Evolutionary conservation across 2,797 vertebrate species (phyloP).

Genomic region (Sarcophilus harrisii): DNA sequence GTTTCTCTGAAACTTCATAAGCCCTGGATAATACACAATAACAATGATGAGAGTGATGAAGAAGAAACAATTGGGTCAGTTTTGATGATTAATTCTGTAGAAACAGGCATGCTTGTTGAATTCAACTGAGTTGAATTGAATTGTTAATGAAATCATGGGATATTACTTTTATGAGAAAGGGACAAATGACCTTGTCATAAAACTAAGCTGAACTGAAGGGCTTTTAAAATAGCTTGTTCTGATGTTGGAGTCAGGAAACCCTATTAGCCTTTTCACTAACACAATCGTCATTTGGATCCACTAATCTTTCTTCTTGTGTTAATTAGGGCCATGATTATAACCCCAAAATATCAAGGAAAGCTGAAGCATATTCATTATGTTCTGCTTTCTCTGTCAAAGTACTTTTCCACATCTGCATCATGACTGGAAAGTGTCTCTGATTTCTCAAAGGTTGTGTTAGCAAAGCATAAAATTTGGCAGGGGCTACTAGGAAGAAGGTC

Average conservation of each 20-base stretch:
- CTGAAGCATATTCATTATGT: neutral
- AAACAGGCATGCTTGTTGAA: neutral
- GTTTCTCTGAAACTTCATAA: neutral
- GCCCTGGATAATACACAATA: neutral
- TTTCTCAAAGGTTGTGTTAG: neutral
- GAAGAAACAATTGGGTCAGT: neutral
- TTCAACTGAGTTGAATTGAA: neutral
- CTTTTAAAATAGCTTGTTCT: neutral
- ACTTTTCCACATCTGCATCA: neutral
- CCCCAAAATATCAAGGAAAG: neutral
- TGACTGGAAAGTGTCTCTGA: neutral
- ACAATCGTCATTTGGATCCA: neutral
- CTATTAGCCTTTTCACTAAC: neutral
- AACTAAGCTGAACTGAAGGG: neutral
- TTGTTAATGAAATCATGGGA: neutral
- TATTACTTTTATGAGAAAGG: neutral
- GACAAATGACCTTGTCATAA: neutral
- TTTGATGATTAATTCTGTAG: neutral
- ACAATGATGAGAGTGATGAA: neutral
- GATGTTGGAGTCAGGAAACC: neutral
- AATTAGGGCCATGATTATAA: neutral
- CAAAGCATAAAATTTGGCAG: neutral
- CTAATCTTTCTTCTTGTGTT: neutral
- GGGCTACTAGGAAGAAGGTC: neutral
- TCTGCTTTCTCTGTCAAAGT: neutral